Evolutionary conservation across 2,888 invertebrate species (phyloP).

Genomic region (Melieria crassipennis): DNA sequence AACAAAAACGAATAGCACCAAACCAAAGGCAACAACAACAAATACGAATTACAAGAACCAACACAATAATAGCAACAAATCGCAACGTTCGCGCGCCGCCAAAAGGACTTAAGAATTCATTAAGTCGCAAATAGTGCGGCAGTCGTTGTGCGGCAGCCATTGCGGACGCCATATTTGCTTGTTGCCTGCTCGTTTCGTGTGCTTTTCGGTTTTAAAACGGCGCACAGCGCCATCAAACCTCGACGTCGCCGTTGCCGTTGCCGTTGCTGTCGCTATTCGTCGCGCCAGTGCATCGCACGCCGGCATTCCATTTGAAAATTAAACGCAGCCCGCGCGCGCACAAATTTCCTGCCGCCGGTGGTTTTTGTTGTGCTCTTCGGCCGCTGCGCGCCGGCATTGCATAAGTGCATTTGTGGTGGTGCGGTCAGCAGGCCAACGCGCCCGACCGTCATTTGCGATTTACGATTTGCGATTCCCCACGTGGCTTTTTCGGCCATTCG

Average conservation of each 20-base stretch:
- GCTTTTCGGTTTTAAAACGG: not conserved
- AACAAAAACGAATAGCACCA: not conserved
- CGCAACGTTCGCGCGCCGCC: not conserved
- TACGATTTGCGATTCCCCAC: too few species aligned
- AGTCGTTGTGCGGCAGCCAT: constrained; percentile 54
- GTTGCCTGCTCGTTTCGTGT: constrained; percentile 17
- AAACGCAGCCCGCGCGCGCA: too few species aligned
- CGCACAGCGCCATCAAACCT: too few species aligned
- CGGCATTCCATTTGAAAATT: not conserved
- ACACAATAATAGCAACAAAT: not conserved
- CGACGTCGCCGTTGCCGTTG: not conserved
- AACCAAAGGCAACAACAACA: not conserved
- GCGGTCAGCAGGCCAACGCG: too few species aligned
- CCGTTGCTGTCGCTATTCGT: not conserved
- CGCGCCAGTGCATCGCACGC: not conserved
- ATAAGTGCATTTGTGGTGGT: too few species aligned
- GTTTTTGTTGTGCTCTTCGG: too few species aligned
- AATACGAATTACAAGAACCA: not conserved
- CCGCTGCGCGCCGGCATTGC: too few species aligned
- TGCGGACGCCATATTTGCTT: constrained; percentile 37
- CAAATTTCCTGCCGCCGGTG: too few species aligned
- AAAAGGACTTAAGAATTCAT: constrained; percentile 42
- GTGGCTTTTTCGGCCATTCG: too few species aligned
- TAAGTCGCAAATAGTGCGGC: constrained; percentile 47
- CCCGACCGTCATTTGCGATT: too few species aligned